Percentiles rank a stretch among this genome's conserved stretches.
phyloP scores from a whole-genome alignment of 2,888 invertebrate genomes.

The Chironomus tentans region DNA sequence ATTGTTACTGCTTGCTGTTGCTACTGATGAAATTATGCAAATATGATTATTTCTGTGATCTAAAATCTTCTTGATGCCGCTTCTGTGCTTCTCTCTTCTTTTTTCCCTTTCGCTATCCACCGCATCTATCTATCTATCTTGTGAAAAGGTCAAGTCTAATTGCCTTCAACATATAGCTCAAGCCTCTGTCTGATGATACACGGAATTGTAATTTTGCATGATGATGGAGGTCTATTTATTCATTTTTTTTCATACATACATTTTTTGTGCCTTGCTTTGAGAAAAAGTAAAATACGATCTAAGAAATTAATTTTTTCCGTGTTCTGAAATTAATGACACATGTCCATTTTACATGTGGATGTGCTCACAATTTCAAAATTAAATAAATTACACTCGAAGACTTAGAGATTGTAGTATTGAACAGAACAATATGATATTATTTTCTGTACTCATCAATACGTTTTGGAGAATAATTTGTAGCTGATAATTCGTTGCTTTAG shows the following conservation, averaged over 20 bases:
- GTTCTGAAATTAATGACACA: conserved; percentile 7
- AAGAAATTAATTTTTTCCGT: conserved; percentile 6
- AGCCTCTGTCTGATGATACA: not conserved
- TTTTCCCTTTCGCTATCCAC: not conserved
- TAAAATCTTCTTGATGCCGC: not conserved
- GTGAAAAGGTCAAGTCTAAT: conserved; percentile 10
- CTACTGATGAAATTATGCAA: conserved; percentile 2
- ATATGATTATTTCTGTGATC: conserved; percentile 1
- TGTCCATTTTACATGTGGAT: not conserved
- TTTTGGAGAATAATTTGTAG: not conserved
- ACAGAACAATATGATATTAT: not conserved
- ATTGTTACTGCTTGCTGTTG: not conserved
- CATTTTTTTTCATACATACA: not conserved
- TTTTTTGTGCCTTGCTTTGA: not conserved
- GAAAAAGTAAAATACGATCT: not conserved
- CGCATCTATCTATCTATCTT: not conserved
- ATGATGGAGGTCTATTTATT: not conserved
- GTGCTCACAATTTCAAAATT: not conserved
- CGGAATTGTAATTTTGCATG: not conserved
- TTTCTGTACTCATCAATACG: not conserved
- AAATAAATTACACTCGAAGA: not conserved
- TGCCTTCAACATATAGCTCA: not conserved
- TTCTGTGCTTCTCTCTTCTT: not conserved
- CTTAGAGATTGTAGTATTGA: not conserved
- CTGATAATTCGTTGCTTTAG: not conserved